Evolutionary conservation across 2,113 vertebrate genomes (phyloP).

Genomic region (Nyctereutes procyonoides): DNA sequence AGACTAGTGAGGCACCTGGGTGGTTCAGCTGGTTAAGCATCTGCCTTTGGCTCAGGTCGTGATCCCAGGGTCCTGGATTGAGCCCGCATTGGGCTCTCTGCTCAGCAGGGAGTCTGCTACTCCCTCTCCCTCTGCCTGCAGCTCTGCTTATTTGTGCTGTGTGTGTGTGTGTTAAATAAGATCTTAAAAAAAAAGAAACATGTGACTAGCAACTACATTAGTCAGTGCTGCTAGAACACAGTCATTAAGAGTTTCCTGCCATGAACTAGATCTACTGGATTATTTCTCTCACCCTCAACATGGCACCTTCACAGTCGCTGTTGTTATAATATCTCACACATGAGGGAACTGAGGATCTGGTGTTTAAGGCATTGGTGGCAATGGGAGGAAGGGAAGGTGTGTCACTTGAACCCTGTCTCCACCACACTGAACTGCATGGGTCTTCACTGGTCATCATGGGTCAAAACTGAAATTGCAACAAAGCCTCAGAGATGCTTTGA

Average conservation of each 20-base stretch:
- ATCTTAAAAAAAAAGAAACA: no score
- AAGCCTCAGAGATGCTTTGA: background rate
- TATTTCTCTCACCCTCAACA: background rate
- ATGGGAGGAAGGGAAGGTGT: background rate
- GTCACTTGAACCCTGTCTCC: background rate
- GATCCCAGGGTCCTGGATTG: no score
- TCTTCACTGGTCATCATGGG: background rate
- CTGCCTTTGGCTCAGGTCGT: no score
- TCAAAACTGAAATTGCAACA: background rate
- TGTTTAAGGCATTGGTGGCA: background rate
- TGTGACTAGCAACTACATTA: background rate
- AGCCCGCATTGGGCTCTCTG: no score
- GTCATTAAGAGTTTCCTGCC: background rate
- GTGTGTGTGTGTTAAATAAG: no score
- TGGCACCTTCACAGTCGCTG: background rate
- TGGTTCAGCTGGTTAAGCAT: no score
- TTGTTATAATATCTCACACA: background rate
- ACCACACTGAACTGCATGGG: background rate
- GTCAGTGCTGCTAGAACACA: background rate
- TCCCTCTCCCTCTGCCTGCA: no score
- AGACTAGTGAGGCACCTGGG: no score
- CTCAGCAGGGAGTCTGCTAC: no score
- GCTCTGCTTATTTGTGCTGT: no score
- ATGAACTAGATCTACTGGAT: background rate
- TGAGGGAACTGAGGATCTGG: background rate